These are phyloP conservation scores for Symphodus melops DNA, from an alignment of 2,113 vertebrate species.

Conservation along the genomic window DNA sequence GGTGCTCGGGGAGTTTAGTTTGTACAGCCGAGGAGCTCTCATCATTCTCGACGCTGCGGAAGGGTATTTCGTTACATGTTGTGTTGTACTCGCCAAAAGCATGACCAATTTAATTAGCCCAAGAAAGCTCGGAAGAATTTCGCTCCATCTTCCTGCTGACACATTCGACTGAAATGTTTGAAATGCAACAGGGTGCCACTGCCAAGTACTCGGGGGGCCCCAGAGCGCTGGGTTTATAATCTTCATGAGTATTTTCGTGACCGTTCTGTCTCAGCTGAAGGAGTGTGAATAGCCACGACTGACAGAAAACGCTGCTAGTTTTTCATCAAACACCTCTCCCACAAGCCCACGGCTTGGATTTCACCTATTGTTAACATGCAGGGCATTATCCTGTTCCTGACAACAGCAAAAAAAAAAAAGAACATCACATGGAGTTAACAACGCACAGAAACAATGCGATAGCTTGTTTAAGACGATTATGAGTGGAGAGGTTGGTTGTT, in stretches of 20 bases:
- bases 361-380: constrained; percentile 53
- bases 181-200: constrained; percentile 63
- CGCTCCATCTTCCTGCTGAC: constrained; percentile 72
- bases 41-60: constrained; percentile 33
- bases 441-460: constrained; percentile 66
- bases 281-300: constrained; percentile 31
- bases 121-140: constrained; percentile 58
- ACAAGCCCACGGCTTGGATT: constrained; percentile 50
- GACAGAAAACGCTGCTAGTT: constrained; percentile 39
- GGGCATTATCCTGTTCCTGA: constrained; percentile 64
- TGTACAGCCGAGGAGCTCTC: constrained; percentile 35
- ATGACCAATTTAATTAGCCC: constrained; percentile 72
- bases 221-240: constrained; percentile 32
- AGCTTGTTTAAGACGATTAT: constrained; percentile 73
- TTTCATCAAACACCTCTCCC: constrained; percentile 46
- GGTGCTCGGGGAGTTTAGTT: constrained; percentile 38
- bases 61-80: constrained; percentile 58
- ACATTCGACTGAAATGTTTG: constrained; percentile 72
- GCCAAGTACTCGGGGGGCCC: constrained; percentile 50
- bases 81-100: constrained; percentile 55
- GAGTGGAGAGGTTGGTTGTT: constrained; percentile 68
- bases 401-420: too few species aligned
- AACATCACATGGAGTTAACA: constrained; percentile 61
- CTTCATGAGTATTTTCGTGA: constrained; percentile 46
- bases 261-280: constrained; percentile 4